Conservation (phyloP, 1,140 invertebrate species). For the Zelostemma sp. region DNA sequence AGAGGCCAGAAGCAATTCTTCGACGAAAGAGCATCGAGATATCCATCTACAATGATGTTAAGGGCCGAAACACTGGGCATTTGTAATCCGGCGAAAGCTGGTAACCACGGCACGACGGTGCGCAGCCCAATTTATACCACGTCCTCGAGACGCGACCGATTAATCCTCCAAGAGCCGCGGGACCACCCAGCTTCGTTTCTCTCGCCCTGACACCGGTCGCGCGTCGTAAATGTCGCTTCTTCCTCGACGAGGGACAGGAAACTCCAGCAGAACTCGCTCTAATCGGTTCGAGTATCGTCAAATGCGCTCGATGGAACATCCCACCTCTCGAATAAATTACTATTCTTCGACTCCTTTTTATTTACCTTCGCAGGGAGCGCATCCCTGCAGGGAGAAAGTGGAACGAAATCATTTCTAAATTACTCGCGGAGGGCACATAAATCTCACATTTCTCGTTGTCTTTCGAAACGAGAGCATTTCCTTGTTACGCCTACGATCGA, state of each 20-base stretch:
- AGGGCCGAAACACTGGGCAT: constrained; percentile 60
- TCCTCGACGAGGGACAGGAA: constrained; percentile 48
- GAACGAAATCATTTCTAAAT: neutral
- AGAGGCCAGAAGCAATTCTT: constrained; percentile 59
- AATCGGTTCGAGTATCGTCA: too few relatives aligned
- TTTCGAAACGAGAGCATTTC: constrained; percentile 3
- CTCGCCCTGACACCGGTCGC: constrained; percentile 55
- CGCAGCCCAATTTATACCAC: constrained; percentile 67
- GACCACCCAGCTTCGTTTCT: constrained; percentile 67
- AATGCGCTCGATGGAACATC: too few relatives aligned
- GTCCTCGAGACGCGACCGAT: constrained; percentile 61
- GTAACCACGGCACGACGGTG: constrained; percentile 49
- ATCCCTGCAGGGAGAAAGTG: constrained; percentile 1
- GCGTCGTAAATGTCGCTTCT: constrained; percentile 61
- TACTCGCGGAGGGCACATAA: neutral
- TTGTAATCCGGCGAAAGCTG: constrained; percentile 65
- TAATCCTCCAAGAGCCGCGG: constrained; percentile 63
- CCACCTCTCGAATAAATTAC: too few relatives aligned
- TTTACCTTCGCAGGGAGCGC: too few relatives aligned
- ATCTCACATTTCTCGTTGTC: neutral
- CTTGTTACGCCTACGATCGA: constrained; percentile 2
- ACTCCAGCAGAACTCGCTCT: constrained; percentile 27
- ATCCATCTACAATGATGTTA: constrained; percentile 66
- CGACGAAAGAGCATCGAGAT: constrained; percentile 58
- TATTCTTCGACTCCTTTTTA: too few relatives aligned